Percentiles rank a stretch among this genome's conserved stretches.
phyloP scores from a whole-genome alignment of 2,797 vertebrate species.

The Clarias pachynema region DNA sequence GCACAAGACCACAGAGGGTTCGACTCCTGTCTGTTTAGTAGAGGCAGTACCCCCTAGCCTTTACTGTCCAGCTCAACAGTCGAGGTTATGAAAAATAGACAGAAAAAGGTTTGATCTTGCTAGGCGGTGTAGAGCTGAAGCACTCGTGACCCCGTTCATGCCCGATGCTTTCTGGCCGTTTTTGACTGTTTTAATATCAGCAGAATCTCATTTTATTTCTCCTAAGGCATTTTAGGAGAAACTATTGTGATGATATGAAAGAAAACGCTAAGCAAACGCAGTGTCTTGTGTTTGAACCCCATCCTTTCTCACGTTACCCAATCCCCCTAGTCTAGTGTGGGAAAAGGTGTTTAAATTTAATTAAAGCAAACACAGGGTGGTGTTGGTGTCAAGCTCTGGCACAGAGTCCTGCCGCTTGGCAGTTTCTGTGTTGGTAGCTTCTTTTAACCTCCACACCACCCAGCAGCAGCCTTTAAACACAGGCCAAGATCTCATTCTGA shows the following conservation, averaged over 20 bases:
- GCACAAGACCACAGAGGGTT: neutral
- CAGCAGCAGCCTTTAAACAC: constrained; percentile 25
- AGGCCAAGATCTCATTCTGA: constrained; percentile 38
- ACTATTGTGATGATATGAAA: neutral
- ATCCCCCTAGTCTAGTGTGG: neutral
- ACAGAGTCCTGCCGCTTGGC: constrained; percentile 27
- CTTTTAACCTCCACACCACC: constrained; percentile 43
- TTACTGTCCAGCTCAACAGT: neutral
- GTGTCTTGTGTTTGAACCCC: neutral
- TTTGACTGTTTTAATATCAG: neutral
- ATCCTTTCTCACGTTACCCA: neutral
- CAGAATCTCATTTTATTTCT: neutral
- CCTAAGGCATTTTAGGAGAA: neutral
- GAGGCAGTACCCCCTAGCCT: neutral
- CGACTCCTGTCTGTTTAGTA: neutral
- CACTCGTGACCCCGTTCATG: neutral
- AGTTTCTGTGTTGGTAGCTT: constrained; percentile 6
- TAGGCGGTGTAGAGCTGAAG: neutral
- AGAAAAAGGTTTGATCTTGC: neutral
- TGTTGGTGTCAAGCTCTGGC: constrained; percentile 15
- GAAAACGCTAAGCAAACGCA: neutral
- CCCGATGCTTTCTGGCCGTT: neutral
- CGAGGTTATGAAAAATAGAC: neutral
- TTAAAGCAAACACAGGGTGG: constrained; percentile 29
- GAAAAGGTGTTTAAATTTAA: constrained; percentile 30